Base-by-base conservation (phyloP, 2,888 invertebrate genomes). In the Steinernema hermaphroditum region DNA sequence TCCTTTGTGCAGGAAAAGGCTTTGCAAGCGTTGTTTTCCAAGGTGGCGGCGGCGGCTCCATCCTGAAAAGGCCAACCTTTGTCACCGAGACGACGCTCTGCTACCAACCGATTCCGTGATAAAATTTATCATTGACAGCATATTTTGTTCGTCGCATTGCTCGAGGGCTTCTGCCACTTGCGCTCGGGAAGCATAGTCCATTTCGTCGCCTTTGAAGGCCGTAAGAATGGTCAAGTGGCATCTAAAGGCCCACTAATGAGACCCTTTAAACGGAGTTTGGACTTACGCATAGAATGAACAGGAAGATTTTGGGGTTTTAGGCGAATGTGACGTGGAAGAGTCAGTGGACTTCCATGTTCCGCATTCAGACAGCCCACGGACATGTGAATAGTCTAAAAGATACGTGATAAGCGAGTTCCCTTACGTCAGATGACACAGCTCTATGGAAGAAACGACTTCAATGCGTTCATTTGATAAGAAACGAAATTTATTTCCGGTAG, bases 351-450 rank as follows among this genome's bases (percentile, higher is more conserved):
- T 62, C 29, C 62, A 62, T 14, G 62, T 32, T 62, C 62, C 27
- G 34, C 62, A 62, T 62, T 62, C 62, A 62, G 62, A 62, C 27
- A 62, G 62, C 22, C 54, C 54, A 62, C 62, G 62, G 62, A 29
- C 29, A 14, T 62, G 62, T 12, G 62, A 32, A 32, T 62, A 62
- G 27, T 62, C 62, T 62, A 27, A 1, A 62, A 62, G 24, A 22
- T 12, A 22, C 54, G 27, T 19, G 54, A 54, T 54, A 54, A 54
- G 4, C n/a, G 27, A 54, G 22, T 54, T 54, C 54, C 22, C 22
- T n/a, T n/a, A n/a, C n/a, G n/a, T n/a, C n/a, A n/a, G n/a, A n/a
- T n/a, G n/a, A n/a, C n/a, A n/a, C n/a, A n/a, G n/a, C n/a, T n/a
- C n/a, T n/a, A n/a, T n/a, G n/a, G n/a, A n/a, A n/a, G n/a, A n/a